Evolutionary conservation across 2,888 invertebrate species (phyloP), one percentile per base, ranked within the genome.

Genomic region (Tupiocoris notatus): DNA sequence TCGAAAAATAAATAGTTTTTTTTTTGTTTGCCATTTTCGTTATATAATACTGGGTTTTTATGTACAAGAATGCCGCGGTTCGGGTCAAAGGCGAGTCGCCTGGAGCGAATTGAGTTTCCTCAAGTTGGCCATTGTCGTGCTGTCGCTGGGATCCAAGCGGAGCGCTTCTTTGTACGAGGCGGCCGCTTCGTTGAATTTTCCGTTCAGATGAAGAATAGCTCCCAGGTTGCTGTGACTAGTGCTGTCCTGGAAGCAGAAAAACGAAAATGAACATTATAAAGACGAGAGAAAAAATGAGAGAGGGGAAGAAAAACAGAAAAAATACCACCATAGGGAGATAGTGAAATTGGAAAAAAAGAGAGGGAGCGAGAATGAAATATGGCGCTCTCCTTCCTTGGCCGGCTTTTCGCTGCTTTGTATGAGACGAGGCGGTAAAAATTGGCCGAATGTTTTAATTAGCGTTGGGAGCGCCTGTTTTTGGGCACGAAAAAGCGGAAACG

Each of bases 201-300:
- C 95, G 84, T 96, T 94, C 80, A 96, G 87, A 86, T 98, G 97
- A 77, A 96, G 87, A 83, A 98, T 97, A 77, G 97, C 97, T 22
- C 97, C 98, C 76, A 96, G 88, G 85, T 98, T 97, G 82, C 96
- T 95, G 85, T 96, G 95, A 77, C 94, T 93, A 80, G 94, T 90
- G 0, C 96, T 92, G 82, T 95, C 94, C 90, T 94, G 85, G 0
- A 84, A 79, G 39, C 58, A 58, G 24, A 21, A n/a, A n/a, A n/a
- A n/a, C n/a, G n/a, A n/a, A n/a, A n/a, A n/a, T n/a, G n/a, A n/a
- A n/a, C n/a, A n/a, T n/a, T n/a, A n/a, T n/a, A n/a, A n/a, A n/a
- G n/a, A n/a, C n/a, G n/a, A n/a, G n/a, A n/a, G n/a, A n/a, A n/a
- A n/a, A n/a, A n/a, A n/a, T n/a, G n/a, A n/a, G n/a, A n/a, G n/a